These are phyloP conservation scores for Mesocricetus auratus DNA, from an alignment of 2,113 vertebrate species.

Conservation along the genomic window DNA sequence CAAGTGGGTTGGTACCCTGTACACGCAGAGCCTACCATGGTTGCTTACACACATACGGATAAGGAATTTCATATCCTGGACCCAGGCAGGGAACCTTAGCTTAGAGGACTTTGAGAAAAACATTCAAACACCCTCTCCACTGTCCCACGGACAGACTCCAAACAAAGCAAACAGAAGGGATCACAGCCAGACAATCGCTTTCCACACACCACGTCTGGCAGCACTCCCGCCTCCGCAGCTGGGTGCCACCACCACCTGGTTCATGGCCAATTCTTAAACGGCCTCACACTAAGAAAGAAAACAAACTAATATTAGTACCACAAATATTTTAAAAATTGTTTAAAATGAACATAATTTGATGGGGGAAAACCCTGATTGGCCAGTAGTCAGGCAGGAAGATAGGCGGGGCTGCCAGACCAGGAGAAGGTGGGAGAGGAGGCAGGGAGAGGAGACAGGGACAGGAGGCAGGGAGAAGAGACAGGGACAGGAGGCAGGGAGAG, in stretches of 20 bases:
- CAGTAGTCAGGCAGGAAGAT: no score
- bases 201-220: neutral
- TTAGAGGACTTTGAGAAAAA: neutral
- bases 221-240: no score
- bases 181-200: neutral
- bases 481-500: no score
- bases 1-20: no score
- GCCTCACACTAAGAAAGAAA: neutral
- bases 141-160: neutral
- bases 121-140: neutral
- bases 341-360: neutral
- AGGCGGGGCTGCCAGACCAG: no score
- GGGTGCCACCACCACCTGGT: neutral
- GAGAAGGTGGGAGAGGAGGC: no score
- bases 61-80: neutral
- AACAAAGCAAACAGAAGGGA: neutral
- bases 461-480: no score
- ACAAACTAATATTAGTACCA: neutral
- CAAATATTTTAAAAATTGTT: neutral
- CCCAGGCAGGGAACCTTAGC: neutral
- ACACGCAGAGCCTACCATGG: neutral
- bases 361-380: no score
- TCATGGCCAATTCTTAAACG: slow-evolving; percentile 14
- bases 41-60: neutral
- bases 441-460: no score